phyloP scores from a whole-genome alignment of 2,113 vertebrate species.

The Strigops habroptila region DNA sequence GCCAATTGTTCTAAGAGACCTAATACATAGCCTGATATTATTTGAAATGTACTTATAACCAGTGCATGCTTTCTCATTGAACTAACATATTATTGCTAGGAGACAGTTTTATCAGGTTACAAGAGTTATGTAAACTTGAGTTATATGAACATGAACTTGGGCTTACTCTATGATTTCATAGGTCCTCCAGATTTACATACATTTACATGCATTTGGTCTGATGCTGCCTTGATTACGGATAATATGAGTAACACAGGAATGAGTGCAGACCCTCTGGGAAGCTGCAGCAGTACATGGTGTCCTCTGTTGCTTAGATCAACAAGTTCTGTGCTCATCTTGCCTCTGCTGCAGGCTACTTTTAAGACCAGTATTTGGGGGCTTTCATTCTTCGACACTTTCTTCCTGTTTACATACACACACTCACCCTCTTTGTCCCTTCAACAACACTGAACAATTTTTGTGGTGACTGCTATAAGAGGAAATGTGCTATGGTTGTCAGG shows the following conservation, averaged over 20 bases:
- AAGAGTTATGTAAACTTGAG: background rate
- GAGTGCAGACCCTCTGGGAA: accelerated
- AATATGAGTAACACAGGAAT: background rate
- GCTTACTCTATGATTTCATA: background rate
- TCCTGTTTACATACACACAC: background rate
- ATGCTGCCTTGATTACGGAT: background rate
- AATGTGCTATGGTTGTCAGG: background rate
- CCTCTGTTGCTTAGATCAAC: background rate
- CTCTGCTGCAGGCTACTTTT: background rate
- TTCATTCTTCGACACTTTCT: background rate
- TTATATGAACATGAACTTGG: background rate
- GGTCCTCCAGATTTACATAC: background rate
- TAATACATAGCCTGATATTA: background rate
- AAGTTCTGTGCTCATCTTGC: background rate
- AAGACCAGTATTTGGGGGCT: background rate
- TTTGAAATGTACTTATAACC: background rate
- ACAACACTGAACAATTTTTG: background rate
- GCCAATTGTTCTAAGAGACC: background rate
- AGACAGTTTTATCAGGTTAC: background rate
- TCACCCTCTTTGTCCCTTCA: accelerated
- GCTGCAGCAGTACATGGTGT: background rate
- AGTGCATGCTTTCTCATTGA: background rate
- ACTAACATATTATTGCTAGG: background rate
- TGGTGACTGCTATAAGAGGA: background rate
- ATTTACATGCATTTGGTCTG: background rate